Evolutionary conservation across 2,888 invertebrate genomes (phyloP), one percentile per base, ranked within the genome.

Genomic region (Pantelozetes paolii): DNA sequence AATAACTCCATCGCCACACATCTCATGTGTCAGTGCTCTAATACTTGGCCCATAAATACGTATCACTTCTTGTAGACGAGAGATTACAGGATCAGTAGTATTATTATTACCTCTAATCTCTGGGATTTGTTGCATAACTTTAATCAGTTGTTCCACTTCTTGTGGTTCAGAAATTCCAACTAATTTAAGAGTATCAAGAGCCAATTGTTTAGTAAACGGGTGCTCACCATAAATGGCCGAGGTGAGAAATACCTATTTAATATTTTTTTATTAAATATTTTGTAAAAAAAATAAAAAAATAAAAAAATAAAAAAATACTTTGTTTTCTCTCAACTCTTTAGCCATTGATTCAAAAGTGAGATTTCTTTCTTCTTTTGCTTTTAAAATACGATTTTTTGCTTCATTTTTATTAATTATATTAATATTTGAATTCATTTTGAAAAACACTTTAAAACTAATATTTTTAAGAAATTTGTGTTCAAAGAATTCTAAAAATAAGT

Each of bases 1-100:
- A 76, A 79, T 77, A 54, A 80, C 79, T 9, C 77, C 77, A 73
- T 79, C 78, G 15, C 79, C 79, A n/a, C 77, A 79, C 72, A 79
- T 76, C 71, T 79, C 79, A 59, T 78, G 74, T 26, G 79, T 77
- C 18, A 79, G 69, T 30, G 77, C 78, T 64, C 77, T 77, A 11
- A 80, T 45, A 26, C 79, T 73, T 1, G 76, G 74, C 0, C 79
- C 79, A 71, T 80, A 80, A 15, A 80, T 76, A 11, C 76, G 67
- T 18, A 80, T 3, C 40, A 78, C 30, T 64, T 77, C 77, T 15
- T 76, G 8, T 15, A 77, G 23, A 20, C 77, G 70, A 26, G 73
- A 71, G 2, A 77, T 20, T 9, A 40, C 2, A 13, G 73, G 73
- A 32, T 73, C 73, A 18, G 54, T 71, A 20, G 42, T 36, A 5